These are phyloP conservation scores for Lemur catta DNA, from an alignment of 2,797 vertebrate species.

Conservation along the genomic window DNA sequence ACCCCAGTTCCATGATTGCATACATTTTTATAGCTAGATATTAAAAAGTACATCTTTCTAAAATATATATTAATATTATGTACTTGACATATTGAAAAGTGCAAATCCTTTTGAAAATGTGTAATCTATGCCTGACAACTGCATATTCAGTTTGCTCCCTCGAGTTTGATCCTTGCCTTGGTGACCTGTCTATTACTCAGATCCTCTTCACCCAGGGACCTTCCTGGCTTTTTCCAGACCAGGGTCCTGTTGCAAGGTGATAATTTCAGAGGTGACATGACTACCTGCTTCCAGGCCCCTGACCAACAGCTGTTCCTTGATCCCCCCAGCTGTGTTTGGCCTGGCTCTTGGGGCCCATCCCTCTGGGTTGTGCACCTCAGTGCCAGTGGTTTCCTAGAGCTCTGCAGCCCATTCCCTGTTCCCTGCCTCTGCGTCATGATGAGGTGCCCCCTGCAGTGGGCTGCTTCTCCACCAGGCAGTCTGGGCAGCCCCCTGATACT, in stretches of 20 bases:
- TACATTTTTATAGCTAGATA: constrained; percentile 23
- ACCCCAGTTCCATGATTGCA: neutral
- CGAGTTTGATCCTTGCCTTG: neutral
- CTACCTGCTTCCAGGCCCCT: neutral
- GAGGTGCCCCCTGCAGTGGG: neutral
- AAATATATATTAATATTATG: neutral
- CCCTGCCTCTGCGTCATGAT: neutral
- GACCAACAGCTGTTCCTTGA: neutral
- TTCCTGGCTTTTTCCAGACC: neutral
- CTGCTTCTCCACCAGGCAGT: neutral
- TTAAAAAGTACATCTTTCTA: constrained; percentile 28
- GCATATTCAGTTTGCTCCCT: neutral
- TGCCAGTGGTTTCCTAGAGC: neutral
- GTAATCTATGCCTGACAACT: neutral
- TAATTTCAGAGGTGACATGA: neutral
- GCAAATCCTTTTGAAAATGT: neutral
- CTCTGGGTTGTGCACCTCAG: neutral
- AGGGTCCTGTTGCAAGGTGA: neutral
- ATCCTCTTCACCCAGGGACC: neutral
- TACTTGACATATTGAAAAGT: constrained; percentile 13
- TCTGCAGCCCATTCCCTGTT: too few species aligned
- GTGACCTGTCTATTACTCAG: neutral
- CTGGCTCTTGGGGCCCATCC: neutral
- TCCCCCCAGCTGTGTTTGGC: neutral
- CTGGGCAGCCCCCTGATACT: neutral